Conservation (phyloP, 2,797 vertebrate genomes). For the Pristis pectinata region DNA sequence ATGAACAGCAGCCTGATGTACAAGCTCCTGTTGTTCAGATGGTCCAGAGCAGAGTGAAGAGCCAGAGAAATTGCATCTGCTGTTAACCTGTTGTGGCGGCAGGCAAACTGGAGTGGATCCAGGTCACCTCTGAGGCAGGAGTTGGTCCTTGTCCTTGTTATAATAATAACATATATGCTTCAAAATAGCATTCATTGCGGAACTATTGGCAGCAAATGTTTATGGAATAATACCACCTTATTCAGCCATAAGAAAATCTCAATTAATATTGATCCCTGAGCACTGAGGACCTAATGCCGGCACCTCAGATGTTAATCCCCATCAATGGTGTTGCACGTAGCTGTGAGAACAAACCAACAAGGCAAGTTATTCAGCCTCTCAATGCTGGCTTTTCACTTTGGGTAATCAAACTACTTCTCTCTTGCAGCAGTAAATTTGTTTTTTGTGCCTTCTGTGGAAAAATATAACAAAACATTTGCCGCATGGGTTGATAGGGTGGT, state of each 20-base stretch:
- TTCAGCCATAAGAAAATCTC: background rate
- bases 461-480: background rate
- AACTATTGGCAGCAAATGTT: background rate
- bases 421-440: background rate
- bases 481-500: no score
- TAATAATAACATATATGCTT: background rate
- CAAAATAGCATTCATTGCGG: background rate
- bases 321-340: background rate
- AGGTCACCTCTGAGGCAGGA: no score
- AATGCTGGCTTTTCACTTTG: background rate
- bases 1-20: no score
- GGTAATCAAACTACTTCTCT: background rate
- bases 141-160: no score
- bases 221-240: background rate
- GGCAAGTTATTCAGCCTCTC: background rate
- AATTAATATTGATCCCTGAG: background rate
- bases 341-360: background rate
- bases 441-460: background rate
- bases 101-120: no score
- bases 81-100: no score
- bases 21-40: no score
- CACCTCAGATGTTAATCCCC: background rate
- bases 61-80: no score
- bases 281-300: background rate
- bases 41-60: no score